Evolutionary conservation across 2,888 invertebrate genomes (phyloP), one percentile per base, ranked within the genome.

Genomic region (Strigamia maritima): DNA sequence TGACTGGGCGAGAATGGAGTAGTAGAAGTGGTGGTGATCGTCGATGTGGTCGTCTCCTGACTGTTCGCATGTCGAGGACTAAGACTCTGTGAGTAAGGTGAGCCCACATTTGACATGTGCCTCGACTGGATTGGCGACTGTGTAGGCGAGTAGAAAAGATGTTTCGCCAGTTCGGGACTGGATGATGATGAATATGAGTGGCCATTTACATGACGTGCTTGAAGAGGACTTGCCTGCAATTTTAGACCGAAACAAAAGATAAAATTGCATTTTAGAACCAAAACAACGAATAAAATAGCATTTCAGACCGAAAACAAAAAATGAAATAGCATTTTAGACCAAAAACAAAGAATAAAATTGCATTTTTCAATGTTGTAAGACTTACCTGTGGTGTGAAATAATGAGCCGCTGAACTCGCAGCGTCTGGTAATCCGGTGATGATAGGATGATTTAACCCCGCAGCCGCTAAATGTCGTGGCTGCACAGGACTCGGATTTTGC

Each of bases 81-180:
- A 24, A 80, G 81, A 77, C 80, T 80, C 70, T 80, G 81, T 10
- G 81, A 81, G 44, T 77, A 80, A 0, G 81, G 75, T 12, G 80
- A 77, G 19, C 80, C 79, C 54, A 81, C 40, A 24, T 77, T 80
- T 2, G 82, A 82, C 80, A 91, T 90, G 86, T 94, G 95, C 0
- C 95, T 89, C 35, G 93, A 92, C 54, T 94, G 94, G 78, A 94
- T 90, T 0, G 94, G 95, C 83, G 93, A 93, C 82, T 94, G 94
- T 78, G 93, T 94, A 6, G 95, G 94, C 82, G 94, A 94, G 86
- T 92, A 91, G 84, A 94, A 95, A 84, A 81, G 79, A 28, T 80
- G 76, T 38, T 80, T 81, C 22, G 80, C 80, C 60, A 81, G 79
- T 44, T 81, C 81, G 65, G 81, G 81, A 65, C 81, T 81, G 14